Conservation (phyloP, 2,113 vertebrate genomes). For the Paradoxurus hermaphroditus region DNA sequence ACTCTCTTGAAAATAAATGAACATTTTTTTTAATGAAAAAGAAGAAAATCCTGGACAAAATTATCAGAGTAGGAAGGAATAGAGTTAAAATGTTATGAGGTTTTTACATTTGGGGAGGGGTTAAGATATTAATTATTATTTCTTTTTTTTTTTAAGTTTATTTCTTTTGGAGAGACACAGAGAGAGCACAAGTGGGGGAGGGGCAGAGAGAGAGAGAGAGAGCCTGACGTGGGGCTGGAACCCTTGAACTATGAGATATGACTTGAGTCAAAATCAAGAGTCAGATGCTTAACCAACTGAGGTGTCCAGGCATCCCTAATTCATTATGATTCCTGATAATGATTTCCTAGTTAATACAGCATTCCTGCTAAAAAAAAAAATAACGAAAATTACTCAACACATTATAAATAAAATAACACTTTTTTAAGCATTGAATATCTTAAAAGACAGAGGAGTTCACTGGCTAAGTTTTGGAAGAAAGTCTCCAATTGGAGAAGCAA, state of each 20-base stretch:
- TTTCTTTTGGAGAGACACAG: too few species aligned
- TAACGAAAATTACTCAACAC: not conserved
- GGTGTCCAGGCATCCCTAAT: not conserved
- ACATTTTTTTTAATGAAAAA: not conserved
- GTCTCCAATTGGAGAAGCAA: not conserved
- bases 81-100: not conserved
- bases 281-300: not conserved
- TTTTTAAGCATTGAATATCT: not conserved
- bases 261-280: not conserved
- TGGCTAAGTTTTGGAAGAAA: not conserved
- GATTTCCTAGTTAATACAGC: not conserved
- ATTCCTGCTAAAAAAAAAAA: not conserved
- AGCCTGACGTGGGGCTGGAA: not conserved
- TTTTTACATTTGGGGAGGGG: not conserved
- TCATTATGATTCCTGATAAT: not conserved
- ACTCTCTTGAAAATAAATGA: too few species aligned
- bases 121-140: not conserved
- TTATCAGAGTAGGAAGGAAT: not conserved
- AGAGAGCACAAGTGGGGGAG: too few species aligned
- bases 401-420: not conserved
- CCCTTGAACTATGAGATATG: not conserved
- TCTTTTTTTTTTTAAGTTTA: not conserved
- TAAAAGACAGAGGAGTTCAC: not conserved
- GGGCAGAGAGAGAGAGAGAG: too few species aligned
- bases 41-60: not conserved